Conservation (phyloP, 2,113 vertebrate species). For the Monarcha castaneiventris region DNA sequence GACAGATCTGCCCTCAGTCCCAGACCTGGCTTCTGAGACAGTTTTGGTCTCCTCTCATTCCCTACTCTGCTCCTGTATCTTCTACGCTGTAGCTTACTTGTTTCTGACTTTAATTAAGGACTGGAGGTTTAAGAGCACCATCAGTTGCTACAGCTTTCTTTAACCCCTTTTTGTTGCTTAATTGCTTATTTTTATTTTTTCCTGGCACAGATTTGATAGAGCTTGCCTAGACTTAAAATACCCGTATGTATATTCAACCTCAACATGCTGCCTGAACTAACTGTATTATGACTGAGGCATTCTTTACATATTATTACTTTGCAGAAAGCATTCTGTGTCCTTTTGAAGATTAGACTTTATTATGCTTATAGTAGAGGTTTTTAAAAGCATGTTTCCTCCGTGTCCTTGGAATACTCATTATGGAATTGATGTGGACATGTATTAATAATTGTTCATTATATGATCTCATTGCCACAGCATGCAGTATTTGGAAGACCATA, state of each 20-base stretch:
- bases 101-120: neutral
- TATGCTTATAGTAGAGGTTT: neutral
- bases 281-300: neutral
- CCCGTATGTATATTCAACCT: neutral
- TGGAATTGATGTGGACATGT: neutral
- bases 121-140: neutral
- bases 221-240: neutral
- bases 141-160: neutral
- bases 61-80: neutral
- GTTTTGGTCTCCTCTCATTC: neutral
- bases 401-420: neutral
- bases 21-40: neutral
- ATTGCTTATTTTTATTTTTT: neutral
- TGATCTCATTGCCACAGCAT: neutral
- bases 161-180: neutral
- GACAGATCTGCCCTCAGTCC: neutral
- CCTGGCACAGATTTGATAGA: neutral
- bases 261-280: neutral
- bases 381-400: neutral
- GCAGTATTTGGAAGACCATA: neutral
- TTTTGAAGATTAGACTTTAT: neutral
- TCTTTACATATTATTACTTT: neutral
- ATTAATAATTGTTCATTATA: neutral
- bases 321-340: neutral
- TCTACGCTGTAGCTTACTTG: neutral